Conservation (phyloP, 2,888 invertebrate genomes). For the Leptodirus hochenwartii region DNA sequence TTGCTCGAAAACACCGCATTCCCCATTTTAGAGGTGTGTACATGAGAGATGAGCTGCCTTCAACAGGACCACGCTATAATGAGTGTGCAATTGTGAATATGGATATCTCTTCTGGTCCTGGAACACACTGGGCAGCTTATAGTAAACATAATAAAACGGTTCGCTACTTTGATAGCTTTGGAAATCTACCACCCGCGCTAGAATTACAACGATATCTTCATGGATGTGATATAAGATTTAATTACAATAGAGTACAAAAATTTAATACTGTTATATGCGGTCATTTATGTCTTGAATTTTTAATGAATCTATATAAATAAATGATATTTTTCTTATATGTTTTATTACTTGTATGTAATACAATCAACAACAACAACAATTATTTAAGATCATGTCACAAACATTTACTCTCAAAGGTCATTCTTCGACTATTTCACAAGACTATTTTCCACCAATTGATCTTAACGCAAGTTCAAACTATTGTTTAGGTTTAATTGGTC, state of each 20-base stretch:
- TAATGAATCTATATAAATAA: constrained; percentile 11
- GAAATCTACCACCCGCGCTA: constrained; percentile 17
- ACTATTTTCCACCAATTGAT: constrained; percentile 15
- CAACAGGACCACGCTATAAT: constrained; percentile 9
- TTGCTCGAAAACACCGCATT: constrained; percentile 15
- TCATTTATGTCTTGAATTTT: constrained; percentile 17
- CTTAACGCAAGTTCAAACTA: constrained; percentile 14
- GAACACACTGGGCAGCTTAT: constrained; percentile 21
- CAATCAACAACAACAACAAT: no score
- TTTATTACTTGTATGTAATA: no score
- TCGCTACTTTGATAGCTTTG: constrained; percentile 22
- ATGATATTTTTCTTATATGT: no score
- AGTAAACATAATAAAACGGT: constrained; percentile 15
- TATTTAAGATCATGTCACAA: constrained; percentile 13
- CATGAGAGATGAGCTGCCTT: constrained; percentile 22
- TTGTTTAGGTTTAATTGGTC: constrained; percentile 15
- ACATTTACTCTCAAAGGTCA: constrained; percentile 16
- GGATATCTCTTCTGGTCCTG: constrained; percentile 14
- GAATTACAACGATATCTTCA: constrained; percentile 17
- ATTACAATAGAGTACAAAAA: constrained; percentile 16
- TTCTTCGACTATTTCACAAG: constrained; percentile 12
- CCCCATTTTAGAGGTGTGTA: constrained; percentile 19
- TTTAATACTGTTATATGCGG: constrained; percentile 17
- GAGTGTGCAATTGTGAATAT: constrained; percentile 18
- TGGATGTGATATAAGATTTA: constrained; percentile 14